Percentiles rank a stretch among this genome's conserved stretches.
These are phyloP conservation scores for Eupithecia exiguata DNA, from an alignment of 2,888 invertebrate species.

Conservation along the genomic window DNA sequence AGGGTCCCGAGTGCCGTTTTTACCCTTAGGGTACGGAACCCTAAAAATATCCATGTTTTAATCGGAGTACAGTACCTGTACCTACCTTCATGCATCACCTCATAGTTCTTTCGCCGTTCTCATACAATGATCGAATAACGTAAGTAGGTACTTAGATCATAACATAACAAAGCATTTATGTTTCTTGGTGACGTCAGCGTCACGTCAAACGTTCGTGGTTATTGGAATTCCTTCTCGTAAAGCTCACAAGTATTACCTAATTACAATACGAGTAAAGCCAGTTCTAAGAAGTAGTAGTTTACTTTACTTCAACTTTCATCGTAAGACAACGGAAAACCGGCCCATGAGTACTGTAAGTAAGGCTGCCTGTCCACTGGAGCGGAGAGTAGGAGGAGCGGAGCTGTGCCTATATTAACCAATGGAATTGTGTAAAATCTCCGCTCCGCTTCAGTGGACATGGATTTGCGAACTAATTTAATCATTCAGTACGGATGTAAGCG, in stretches of 20 bases:
- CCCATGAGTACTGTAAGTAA: background rate
- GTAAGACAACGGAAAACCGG: background rate
- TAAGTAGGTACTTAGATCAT: slow-evolving; percentile 1
- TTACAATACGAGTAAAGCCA: background rate
- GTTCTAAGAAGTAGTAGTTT: background rate
- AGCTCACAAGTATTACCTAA: background rate
- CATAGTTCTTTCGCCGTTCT: background rate
- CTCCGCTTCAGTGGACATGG: background rate
- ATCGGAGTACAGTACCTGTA: background rate
- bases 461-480: background rate
- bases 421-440: background rate
- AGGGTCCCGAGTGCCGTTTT: no score
- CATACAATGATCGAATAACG: background rate
- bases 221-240: background rate
- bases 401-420: background rate
- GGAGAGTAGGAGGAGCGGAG: background rate
- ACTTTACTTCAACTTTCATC: background rate
- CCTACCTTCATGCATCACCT: background rate
- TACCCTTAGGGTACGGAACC: no score
- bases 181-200: slow-evolving; percentile 2
- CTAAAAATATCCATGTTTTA: no score
- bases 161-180: slow-evolving; percentile 1
- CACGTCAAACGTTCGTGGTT: background rate
- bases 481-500: no score
- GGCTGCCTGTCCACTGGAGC: background rate